These are phyloP conservation scores for Rhagium mordax DNA, from an alignment of 2,888 invertebrate genomes.

Conservation along the genomic window DNA sequence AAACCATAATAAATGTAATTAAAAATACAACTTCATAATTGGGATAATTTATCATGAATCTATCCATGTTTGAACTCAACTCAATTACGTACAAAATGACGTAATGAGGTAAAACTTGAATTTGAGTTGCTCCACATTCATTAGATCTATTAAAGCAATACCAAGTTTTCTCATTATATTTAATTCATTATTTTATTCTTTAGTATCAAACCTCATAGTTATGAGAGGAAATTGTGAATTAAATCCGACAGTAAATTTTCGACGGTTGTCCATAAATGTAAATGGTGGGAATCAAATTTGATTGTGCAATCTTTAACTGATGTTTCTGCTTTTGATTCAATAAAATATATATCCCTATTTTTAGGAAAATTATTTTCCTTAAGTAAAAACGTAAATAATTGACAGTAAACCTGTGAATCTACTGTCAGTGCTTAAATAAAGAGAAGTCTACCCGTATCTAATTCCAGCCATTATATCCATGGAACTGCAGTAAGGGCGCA, in stretches of 20 bases:
- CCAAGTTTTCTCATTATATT: constrained; percentile 26
- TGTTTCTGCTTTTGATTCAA: too few relatives aligned
- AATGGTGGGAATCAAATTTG: background rate
- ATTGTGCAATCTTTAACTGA: too few relatives aligned
- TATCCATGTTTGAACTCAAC: background rate
- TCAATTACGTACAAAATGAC: background rate
- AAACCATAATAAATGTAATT: background rate
- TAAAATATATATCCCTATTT: too few relatives aligned
- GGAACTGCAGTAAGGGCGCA: background rate
- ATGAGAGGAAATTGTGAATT: background rate
- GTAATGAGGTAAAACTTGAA: background rate
- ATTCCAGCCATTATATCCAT: background rate
- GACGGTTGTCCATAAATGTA: background rate
- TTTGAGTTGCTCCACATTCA: background rate
- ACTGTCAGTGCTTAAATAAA: too few relatives aligned
- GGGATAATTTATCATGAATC: background rate
- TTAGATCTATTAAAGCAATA: background rate
- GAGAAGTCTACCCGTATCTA: background rate
- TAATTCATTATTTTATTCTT: constrained; percentile 23
- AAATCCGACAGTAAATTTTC: background rate
- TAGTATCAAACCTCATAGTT: background rate
- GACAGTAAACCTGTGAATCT: too few relatives aligned
- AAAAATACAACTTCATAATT: background rate
- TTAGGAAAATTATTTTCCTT: too few relatives aligned
- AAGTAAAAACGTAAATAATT: too few relatives aligned